Conservation (phyloP, 2,888 invertebrate genomes). For the Philaethria dido region DNA sequence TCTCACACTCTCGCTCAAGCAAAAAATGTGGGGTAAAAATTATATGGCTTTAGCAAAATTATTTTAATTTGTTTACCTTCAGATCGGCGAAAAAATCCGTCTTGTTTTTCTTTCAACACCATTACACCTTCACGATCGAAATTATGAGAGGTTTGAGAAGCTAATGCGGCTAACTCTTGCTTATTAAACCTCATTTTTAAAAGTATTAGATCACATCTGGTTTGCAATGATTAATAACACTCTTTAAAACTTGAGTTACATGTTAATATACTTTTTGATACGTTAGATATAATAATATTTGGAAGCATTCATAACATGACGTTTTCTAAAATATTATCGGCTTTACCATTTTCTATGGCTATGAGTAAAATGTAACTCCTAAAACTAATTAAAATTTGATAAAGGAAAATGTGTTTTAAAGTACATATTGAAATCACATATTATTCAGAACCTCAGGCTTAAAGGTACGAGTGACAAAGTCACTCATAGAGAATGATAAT, state of each 20-base stretch:
- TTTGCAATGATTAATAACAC: constrained; percentile 40
- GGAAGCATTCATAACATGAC: neutral
- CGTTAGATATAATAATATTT: neutral
- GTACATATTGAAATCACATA: neutral
- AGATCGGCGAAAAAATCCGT: constrained; percentile 94
- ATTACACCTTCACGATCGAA: constrained; percentile 97
- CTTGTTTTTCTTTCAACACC: constrained; percentile 93
- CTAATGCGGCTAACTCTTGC: constrained; percentile 92
- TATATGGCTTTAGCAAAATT: neutral
- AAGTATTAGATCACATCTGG: constrained; percentile 33
- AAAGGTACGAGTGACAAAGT: neutral
- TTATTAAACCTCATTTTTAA: constrained; percentile 94
- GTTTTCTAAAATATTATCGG: neutral
- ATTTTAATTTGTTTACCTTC: constrained; percentile 88
- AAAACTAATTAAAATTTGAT: neutral
- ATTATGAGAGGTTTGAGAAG: constrained; percentile 93
- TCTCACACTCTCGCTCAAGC: neutral
- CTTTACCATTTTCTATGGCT: neutral
- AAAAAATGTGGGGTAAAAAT: neutral
- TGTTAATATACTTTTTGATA: neutral
- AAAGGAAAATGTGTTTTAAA: neutral
- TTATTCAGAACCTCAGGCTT: neutral
- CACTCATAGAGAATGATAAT: neutral
- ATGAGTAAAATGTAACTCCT: neutral
- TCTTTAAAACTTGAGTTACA: constrained; percentile 17